Evolutionary conservation across 2,888 invertebrate species (phyloP).

Genomic region (Brassicogethes aeneus): DNA sequence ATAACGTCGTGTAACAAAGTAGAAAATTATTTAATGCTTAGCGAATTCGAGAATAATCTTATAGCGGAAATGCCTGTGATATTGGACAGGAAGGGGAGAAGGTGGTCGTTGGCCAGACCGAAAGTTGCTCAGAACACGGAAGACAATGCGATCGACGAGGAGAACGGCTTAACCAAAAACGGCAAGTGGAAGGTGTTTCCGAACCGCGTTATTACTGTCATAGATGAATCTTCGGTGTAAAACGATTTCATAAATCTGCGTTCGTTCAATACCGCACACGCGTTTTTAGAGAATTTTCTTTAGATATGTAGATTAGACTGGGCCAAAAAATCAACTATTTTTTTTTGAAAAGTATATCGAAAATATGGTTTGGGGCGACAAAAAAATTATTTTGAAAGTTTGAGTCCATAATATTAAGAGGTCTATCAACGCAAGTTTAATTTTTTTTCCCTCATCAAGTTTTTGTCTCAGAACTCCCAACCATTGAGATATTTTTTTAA

Average conservation of each 20-base stretch:
- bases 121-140: slow-evolving; percentile 41
- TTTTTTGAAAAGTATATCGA: no score
- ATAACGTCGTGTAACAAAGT: slow-evolving; percentile 81
- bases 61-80: slow-evolving; percentile 69
- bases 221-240: slow-evolving; percentile 62
- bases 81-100: slow-evolving; percentile 59
- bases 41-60: slow-evolving; percentile 77
- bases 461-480: no score
- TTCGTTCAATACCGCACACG: background rate
- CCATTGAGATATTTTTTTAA: no score
- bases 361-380: no score
- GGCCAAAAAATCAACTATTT: no score
- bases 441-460: no score
- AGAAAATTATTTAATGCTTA: slow-evolving; percentile 77
- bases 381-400: no score
- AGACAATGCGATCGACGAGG: slow-evolving; percentile 42
- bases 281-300: background rate
- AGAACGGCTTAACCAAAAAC: slow-evolving; percentile 39
- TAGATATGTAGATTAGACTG: background rate
- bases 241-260: background rate
- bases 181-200: slow-evolving; percentile 39
- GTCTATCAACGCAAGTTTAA: no score
- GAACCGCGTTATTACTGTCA: slow-evolving; percentile 66
- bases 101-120: slow-evolving; percentile 62
- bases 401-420: no score